Percentiles rank a stretch among this genome's conserved stretches.
Conservation (phyloP, 2,113 vertebrate genomes). For the Aix galericulata region DNA sequence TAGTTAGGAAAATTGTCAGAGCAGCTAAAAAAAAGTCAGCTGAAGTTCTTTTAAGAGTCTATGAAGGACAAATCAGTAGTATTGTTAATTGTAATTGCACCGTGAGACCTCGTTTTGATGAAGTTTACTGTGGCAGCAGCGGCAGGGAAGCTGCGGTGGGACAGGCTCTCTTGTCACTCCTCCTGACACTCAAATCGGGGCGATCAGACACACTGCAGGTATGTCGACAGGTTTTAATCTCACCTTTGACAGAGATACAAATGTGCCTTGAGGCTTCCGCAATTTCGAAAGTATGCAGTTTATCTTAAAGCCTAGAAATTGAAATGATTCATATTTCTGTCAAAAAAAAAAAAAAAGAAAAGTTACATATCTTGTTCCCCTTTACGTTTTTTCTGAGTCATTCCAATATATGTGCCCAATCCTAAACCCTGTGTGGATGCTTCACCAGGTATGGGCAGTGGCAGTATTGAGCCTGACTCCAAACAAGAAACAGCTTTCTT, state of each 20-base stretch:
- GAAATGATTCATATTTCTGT: too few species aligned
- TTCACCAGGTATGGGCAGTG: background rate
- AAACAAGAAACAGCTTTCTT: background rate
- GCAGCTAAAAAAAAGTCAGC: background rate
- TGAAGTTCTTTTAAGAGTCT: background rate
- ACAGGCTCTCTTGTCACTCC: background rate
- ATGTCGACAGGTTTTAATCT: background rate
- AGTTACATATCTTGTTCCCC: background rate
- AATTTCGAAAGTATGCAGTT: background rate
- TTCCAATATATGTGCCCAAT: background rate
- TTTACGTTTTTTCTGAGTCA: background rate
- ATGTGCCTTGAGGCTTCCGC: background rate
- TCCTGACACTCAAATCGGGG: background rate
- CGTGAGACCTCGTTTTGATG: background rate
- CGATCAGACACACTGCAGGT: background rate
- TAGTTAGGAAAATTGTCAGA: background rate
- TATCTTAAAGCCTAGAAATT: background rate
- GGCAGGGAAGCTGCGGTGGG: background rate
- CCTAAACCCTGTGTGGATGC: background rate
- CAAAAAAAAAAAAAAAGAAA: too few species aligned
- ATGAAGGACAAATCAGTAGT: background rate
- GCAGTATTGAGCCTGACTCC: background rate
- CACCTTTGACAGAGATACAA: slow-evolving; percentile 24
- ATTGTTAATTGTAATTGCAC: background rate
- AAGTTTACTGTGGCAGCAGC: background rate